A percentile compares a stretch with the other conserved stretches of the same genome.
These are phyloP conservation scores for Tetheella fluctuosa DNA, from an alignment of 2,888 invertebrate genomes.

Conservation along the genomic window DNA sequence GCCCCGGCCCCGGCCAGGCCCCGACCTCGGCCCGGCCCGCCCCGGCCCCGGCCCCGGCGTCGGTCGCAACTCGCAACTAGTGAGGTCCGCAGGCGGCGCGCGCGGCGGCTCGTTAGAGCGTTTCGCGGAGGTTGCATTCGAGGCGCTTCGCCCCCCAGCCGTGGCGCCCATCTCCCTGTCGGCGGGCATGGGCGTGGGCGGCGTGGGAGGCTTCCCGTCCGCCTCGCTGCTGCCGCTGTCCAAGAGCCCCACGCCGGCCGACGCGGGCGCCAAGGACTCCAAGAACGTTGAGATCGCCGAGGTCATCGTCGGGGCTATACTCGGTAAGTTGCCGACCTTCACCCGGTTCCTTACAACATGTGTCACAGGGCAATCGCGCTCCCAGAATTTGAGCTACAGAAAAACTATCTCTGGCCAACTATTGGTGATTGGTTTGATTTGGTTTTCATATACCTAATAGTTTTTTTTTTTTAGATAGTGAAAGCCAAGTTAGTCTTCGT, in stretches of 20 bases:
- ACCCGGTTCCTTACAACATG: no score
- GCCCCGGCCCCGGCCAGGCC: conserved; percentile 11
- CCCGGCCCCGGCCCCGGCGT: conserved; percentile 16
- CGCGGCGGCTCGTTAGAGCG: conserved; percentile 87
- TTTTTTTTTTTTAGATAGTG: no score
- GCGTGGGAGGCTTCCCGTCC: conserved; percentile 87
- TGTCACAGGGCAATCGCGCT: no score
- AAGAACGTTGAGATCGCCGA: conserved; percentile 98
- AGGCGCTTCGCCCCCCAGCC: conserved; percentile 86
- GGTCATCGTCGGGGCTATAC: conserved; percentile 98
- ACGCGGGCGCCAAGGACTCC: conserved; percentile 90
- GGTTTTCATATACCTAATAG: no score
- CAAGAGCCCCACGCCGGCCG: conserved; percentile 92
- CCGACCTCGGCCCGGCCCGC: background rate
- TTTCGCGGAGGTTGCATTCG: conserved; percentile 91
- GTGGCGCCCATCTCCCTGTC: conserved; percentile 94
- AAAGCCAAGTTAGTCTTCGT: no score
- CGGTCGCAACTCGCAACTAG: conserved; percentile 4
- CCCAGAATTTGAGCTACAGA: no score
- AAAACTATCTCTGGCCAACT: no score
- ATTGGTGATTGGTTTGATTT: no score
- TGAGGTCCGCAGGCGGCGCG: conserved; percentile 73
- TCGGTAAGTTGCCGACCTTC: conserved; percentile 85
- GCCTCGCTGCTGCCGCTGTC: conserved; percentile 89
- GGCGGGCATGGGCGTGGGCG: conserved; percentile 84